Conservation (phyloP, 2,888 invertebrate genomes). For the Melieria omissa region DNA sequence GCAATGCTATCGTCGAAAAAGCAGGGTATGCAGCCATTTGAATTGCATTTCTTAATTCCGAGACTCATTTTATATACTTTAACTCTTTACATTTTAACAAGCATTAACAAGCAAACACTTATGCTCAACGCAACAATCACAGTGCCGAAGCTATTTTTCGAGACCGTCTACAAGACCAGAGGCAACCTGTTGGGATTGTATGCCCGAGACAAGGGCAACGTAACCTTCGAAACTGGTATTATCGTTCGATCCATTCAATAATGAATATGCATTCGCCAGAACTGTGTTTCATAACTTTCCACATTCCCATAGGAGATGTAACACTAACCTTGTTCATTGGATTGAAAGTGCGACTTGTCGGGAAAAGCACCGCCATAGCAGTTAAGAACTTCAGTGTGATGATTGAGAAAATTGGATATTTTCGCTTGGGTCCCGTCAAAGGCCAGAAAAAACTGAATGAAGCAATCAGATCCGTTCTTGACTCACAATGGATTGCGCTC, state of each 20-base stretch:
- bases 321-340: conserved; percentile 3
- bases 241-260: background rate
- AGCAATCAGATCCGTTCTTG: conserved; percentile 75
- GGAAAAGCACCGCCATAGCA: conserved; percentile 34
- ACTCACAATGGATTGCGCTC: conserved; percentile 77
- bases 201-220: conserved; percentile 24
- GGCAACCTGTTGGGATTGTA: conserved; percentile 24
- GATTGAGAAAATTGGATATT: conserved; percentile 70
- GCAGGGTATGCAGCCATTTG: too few species aligned
- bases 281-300: too few species aligned
- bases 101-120: too few species aligned
- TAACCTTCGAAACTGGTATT: conserved; percentile 24
- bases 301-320: too few species aligned
- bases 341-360: conserved; percentile 15
- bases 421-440: conserved; percentile 73
- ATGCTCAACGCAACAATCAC: too few species aligned
- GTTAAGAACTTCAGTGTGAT: conserved; percentile 69
- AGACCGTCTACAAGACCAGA: conserved; percentile 18
- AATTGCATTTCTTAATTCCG: too few species aligned
- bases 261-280: too few species aligned
- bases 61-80: too few species aligned
- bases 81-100: too few species aligned
- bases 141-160: conserved; percentile 12
- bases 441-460: conserved; percentile 68
- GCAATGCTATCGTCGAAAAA: conserved; percentile 68